Evolutionary conservation across 2,113 vertebrate genomes (phyloP), one percentile per base, ranked within the genome.

Genomic region (Rhizomys pruinosus): DNA sequence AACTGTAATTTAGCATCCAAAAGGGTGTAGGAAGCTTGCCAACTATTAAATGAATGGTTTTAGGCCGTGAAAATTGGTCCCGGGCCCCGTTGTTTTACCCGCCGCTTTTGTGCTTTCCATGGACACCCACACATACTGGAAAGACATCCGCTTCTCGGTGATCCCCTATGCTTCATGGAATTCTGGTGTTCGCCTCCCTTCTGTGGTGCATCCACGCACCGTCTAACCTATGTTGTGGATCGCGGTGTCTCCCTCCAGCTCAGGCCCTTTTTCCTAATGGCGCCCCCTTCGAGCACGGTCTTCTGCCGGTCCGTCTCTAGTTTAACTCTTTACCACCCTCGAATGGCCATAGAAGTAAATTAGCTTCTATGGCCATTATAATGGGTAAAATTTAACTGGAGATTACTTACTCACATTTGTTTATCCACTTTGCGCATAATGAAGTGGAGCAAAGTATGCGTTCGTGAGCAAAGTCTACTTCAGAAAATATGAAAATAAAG

Each of bases 381-480:
- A n/a, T n/a, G n/a, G n/a, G n/a, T n/a, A n/a, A n/a, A 39, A 90
- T 89, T 64, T 66, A 92, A 74, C 9, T 84, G 61, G 10, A 82
- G 20, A 27, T 89, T 90, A 61, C 39, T 76, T 82, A 4, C 92
- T 61, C 15, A 20, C 17, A 81, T 77, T 80, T 5, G 66, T 59
- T 84, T 92, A 82, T 68, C 15, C 19, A 64, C 22, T 32, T 79
- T 19, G 37, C 39, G 80, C 86, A 17, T 39, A 69, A 37, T 55
- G 85, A 87, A 71, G 8, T 20, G 27, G 69, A 37, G 39, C 42
- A 61, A 61, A 57, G 32, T 22, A 9, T 32, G 29, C n/a, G n/a
- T n/a, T n/a, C n/a, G n/a, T n/a, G n/a, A n/a, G n/a, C n/a, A n/a
- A n/a, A n/a, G 20, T 78, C 10, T 6, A n/a, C 4, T 74, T 37